Conservation (phyloP, 1,140 invertebrate species). For the Drosophila sproati region DNA sequence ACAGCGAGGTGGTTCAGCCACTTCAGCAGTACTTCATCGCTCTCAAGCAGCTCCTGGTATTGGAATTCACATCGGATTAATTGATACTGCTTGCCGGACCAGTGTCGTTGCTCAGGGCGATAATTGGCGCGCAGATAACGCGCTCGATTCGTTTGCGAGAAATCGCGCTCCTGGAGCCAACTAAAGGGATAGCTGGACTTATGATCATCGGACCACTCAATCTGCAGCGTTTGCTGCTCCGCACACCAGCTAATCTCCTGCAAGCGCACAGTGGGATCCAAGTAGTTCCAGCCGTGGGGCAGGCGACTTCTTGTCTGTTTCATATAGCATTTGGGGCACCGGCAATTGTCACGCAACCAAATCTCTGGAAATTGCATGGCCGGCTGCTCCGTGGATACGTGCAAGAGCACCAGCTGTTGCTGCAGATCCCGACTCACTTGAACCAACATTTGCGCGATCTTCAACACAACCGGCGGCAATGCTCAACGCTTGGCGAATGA, state of each 20-base stretch:
- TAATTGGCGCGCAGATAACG: constrained; percentile 85
- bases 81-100: constrained; percentile 86
- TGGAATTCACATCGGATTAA: constrained; percentile 85
- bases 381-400: constrained; percentile 30
- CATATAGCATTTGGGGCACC: constrained; percentile 88
- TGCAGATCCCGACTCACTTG: constrained; percentile 33
- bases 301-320: constrained; percentile 86
- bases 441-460: neutral
- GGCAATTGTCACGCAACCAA: constrained; percentile 90
- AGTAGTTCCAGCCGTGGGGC: constrained; percentile 64
- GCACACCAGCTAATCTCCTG: constrained; percentile 45
- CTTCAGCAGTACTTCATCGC: constrained; percentile 85
- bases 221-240: constrained; percentile 36
- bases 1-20: constrained; percentile 87
- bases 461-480: neutral
- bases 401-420: constrained; percentile 44
- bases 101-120: constrained; percentile 85
- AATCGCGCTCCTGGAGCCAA: constrained; percentile 88
- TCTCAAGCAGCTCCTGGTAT: constrained; percentile 86
- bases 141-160: constrained; percentile 85
- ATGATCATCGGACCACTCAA: constrained; percentile 87
- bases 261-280: constrained; percentile 62
- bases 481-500: constrained; percentile 19
- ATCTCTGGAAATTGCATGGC: constrained; percentile 86
- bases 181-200: constrained; percentile 79